These are phyloP conservation scores for Petrolisthes manimaculis DNA, from an alignment of 2,888 invertebrate genomes.

Conservation along the genomic window DNA sequence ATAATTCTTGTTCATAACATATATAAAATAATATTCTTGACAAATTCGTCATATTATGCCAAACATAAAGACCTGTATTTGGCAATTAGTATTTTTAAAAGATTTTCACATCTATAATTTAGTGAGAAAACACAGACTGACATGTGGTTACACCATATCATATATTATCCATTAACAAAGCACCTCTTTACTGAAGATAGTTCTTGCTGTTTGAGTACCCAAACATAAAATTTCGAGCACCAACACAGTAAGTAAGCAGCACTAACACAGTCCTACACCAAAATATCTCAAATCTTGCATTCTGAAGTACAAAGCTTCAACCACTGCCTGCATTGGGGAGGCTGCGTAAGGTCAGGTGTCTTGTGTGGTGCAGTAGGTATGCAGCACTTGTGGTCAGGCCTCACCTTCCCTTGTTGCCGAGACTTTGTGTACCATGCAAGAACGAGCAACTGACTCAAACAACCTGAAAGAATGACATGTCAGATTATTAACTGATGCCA, in stretches of 20 bases:
- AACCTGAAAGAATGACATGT: conserved; percentile 74
- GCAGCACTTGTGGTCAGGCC: conserved; percentile 51
- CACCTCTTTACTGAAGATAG: conserved; percentile 35
- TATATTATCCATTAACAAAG: conserved; percentile 20
- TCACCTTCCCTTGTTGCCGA: conserved; percentile 47
- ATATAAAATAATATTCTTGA: conserved; percentile 16
- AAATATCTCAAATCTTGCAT: conserved; percentile 37
- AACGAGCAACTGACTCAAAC: conserved; percentile 85
- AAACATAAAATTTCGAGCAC: conserved; percentile 32
- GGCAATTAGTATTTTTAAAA: conserved; percentile 13
- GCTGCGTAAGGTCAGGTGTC: conserved; percentile 47
- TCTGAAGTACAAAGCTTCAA: conserved; percentile 39
- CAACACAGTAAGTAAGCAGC: conserved; percentile 13
- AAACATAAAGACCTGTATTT: conserved; percentile 27
- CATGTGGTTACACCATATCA: conserved; percentile 2
- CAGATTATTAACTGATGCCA: no score
- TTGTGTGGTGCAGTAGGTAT: conserved; percentile 38
- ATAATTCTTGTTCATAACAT: conserved; percentile 31
- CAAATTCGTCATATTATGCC: conserved; percentile 23
- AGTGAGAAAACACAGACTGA: background rate
- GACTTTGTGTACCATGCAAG: conserved; percentile 81
- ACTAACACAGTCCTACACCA: conserved; percentile 38
- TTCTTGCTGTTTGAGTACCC: conserved; percentile 19
- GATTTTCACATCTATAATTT: conserved; percentile 1
- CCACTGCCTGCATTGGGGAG: conserved; percentile 43